Conservation (phyloP, 2,797 vertebrate species). For the Sitta carolinensis region DNA sequence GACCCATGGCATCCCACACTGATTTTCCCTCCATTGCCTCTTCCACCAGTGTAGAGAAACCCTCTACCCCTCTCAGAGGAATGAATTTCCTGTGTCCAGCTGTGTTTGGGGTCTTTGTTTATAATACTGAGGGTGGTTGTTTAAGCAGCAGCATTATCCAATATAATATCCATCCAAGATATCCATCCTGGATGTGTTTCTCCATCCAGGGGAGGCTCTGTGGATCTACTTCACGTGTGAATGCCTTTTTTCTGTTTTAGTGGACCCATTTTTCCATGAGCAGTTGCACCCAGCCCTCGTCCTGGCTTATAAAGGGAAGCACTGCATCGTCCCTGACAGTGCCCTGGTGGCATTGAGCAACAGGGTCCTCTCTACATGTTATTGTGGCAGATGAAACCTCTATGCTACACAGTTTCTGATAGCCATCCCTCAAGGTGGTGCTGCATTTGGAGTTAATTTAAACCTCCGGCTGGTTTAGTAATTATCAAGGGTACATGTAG, state of each 20-base stretch:
- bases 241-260: neutral
- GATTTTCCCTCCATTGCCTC: neutral
- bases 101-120: neutral
- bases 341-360: fast-evolving
- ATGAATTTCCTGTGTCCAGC: neutral
- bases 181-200: neutral
- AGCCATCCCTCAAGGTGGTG: neutral
- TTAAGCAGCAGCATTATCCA: neutral
- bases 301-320: fast-evolving
- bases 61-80: neutral
- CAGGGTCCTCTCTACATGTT: fast-evolving
- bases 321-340: fast-evolving
- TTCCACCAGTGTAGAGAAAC: neutral
- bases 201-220: neutral
- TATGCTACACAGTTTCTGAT: neutral
- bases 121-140: neutral
- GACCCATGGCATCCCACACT: neutral
- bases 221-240: neutral
- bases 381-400: fast-evolving
- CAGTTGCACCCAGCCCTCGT: neutral
- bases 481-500: neutral
- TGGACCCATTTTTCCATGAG: neutral
- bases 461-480: neutral
- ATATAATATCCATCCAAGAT: neutral
- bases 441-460: neutral